Conservation (phyloP, 2,113 vertebrate species). For the Halcyon malimbica region DNA sequence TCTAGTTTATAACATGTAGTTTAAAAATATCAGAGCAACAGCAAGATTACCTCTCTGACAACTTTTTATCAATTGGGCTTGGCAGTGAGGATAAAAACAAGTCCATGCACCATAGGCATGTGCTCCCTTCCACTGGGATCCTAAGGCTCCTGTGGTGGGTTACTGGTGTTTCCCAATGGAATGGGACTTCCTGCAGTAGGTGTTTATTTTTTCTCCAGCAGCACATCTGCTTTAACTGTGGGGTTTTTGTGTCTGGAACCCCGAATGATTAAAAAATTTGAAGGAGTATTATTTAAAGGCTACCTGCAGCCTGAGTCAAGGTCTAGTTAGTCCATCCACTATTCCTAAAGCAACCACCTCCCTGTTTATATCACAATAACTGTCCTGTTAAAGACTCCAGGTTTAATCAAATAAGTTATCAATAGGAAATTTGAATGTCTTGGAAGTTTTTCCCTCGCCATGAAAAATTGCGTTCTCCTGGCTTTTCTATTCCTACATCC, state of each 20-base stretch:
- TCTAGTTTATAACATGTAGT: neutral
- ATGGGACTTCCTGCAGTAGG: neutral
- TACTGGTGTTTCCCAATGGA: neutral
- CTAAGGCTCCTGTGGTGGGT: neutral
- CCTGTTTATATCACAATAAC: neutral
- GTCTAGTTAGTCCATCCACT: neutral
- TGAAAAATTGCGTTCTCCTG: neutral
- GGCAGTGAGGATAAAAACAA: neutral
- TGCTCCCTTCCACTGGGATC: neutral
- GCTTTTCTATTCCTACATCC: neutral
- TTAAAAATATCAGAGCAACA: neutral
- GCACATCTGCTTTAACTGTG: neutral
- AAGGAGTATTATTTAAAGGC: conserved; percentile 50
- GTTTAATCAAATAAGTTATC: conserved; percentile 56
- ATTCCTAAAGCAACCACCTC: conserved; percentile 24
- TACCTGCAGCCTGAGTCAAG: conserved; percentile 27
- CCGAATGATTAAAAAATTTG: conserved; percentile 7
- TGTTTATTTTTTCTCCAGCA: neutral
- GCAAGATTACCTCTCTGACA: neutral
- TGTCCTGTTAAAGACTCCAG: conserved; percentile 15
- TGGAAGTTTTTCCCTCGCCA: neutral
- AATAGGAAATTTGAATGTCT: conserved; percentile 45
- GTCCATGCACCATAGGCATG: accelerated
- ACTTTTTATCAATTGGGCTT: neutral
- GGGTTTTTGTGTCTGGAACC: neutral